phyloP scores from a whole-genome alignment of 92 coral and sea anemone species.

The Galaxea fascicularis region DNA sequence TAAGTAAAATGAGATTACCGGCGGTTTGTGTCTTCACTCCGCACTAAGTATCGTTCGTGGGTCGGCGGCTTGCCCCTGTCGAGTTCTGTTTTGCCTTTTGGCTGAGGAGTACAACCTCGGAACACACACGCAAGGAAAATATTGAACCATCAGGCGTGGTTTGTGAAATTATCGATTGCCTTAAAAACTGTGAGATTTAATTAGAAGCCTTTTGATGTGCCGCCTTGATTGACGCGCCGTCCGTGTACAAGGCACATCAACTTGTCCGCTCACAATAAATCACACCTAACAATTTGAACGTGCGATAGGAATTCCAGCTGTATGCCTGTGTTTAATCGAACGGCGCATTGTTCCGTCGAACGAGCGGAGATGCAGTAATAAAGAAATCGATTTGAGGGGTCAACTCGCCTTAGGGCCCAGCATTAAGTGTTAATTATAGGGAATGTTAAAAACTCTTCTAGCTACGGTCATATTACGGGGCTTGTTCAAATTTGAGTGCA shows the following conservation, averaged over 20 bases:
- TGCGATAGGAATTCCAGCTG: constrained; percentile 79
- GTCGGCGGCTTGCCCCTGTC: not conserved
- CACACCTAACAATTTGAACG: constrained; percentile 73
- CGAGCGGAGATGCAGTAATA: constrained; percentile 66
- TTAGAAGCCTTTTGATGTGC: constrained; percentile 94
- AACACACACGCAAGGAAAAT: constrained; percentile 73
- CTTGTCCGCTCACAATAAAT: constrained; percentile 75
- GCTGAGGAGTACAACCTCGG: constrained; percentile 3
- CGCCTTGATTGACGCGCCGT: constrained; percentile 83
- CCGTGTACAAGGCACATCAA: constrained; percentile 60
- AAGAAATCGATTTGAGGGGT: constrained; percentile 72
- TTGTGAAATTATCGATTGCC: constrained; percentile 94
- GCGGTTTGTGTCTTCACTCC: constrained; percentile 6
- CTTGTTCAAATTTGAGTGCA: constrained; percentile 94
- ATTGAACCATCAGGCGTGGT: constrained; percentile 91
- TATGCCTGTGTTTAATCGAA: constrained; percentile 58
- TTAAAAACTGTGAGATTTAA: constrained; percentile 97
- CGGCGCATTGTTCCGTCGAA: constrained; percentile 55
- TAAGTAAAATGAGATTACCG: constrained; percentile 5
- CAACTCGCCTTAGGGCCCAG: constrained; percentile 76
- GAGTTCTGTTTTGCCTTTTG: constrained; percentile 36
- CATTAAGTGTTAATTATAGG: constrained; percentile 83
- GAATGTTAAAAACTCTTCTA: constrained; percentile 69
- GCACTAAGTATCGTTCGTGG: not conserved
- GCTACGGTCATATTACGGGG: constrained; percentile 80